Conservation (phyloP, 2,888 invertebrate species). For the Helicoverpa assulta region DNA sequence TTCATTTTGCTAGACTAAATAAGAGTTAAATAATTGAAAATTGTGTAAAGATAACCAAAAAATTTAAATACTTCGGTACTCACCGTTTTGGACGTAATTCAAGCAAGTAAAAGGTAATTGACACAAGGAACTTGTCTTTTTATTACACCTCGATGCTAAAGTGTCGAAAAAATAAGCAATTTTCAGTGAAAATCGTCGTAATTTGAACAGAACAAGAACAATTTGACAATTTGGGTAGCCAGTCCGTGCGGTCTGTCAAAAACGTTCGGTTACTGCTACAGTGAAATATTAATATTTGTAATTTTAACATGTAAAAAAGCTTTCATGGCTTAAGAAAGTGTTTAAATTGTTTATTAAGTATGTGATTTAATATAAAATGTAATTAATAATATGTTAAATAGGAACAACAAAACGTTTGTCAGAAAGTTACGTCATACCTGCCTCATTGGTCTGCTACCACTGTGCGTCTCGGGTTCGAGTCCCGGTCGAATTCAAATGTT, state of each 20-base stretch:
- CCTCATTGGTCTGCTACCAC: too few species aligned
- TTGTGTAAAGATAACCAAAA: constrained; percentile 44
- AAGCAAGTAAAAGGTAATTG: constrained; percentile 31
- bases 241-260: constrained; percentile 32
- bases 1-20: constrained; percentile 46
- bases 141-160: background rate
- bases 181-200: background rate
- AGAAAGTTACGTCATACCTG: too few species aligned
- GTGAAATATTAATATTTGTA: background rate
- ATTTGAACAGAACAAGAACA: background rate
- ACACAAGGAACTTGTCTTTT: background rate
- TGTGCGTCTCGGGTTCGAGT: too few species aligned
- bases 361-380: too few species aligned
- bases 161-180: background rate
- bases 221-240: constrained; percentile 1
- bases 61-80: constrained; percentile 29
- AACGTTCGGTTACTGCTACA: constrained; percentile 38
- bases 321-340: too few species aligned
- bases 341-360: too few species aligned
- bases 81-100: constrained; percentile 40
- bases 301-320: background rate
- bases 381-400: too few species aligned
- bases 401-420: too few species aligned
- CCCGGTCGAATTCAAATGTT: too few species aligned
- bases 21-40: constrained; percentile 44